phyloP scores from a whole-genome alignment of 2,888 invertebrate species.

The Seira musarum region DNA sequence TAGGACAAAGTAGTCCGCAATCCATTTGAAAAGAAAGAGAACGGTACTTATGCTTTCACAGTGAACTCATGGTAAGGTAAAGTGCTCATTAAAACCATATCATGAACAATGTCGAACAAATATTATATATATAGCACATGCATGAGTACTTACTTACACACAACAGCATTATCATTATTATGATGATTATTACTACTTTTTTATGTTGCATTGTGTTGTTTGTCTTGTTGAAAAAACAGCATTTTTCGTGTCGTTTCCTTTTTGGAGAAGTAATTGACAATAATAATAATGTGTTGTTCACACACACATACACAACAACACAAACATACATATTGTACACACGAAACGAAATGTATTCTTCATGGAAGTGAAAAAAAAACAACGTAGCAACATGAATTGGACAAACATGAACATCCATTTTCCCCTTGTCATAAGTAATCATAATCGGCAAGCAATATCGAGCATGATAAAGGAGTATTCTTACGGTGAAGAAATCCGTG shows the following conservation, averaged over 20 bases:
- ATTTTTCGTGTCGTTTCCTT: slow-evolving; percentile 15
- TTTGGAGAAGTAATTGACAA: slow-evolving; percentile 16
- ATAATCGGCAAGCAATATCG: no score
- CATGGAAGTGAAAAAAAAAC: not conserved
- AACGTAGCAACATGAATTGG: slow-evolving; percentile 3
- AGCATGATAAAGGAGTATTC: no score
- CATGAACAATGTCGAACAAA: no score
- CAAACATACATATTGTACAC: not conserved
- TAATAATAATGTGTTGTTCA: slow-evolving; percentile 51
- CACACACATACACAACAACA: slow-evolving; percentile 22
- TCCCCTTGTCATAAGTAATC: slow-evolving; percentile 1
- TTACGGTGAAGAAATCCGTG: no score
- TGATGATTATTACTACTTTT: slow-evolving; percentile 26
- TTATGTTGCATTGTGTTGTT: slow-evolving; percentile 21
- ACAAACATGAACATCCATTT: not conserved
- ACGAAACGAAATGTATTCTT: not conserved
- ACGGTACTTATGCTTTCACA: slow-evolving; percentile 54
- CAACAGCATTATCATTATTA: not conserved
- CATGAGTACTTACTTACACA: not conserved
- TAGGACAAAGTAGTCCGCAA: no score
- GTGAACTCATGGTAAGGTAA: slow-evolving; percentile 1
- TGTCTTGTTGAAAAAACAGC: slow-evolving; percentile 35
- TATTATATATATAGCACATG: not conserved
- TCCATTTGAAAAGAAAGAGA: no score
- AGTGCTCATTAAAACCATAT: slow-evolving; percentile 47